phyloP scores from a whole-genome alignment of 2,888 invertebrate species.

The Campoplex nolae region DNA sequence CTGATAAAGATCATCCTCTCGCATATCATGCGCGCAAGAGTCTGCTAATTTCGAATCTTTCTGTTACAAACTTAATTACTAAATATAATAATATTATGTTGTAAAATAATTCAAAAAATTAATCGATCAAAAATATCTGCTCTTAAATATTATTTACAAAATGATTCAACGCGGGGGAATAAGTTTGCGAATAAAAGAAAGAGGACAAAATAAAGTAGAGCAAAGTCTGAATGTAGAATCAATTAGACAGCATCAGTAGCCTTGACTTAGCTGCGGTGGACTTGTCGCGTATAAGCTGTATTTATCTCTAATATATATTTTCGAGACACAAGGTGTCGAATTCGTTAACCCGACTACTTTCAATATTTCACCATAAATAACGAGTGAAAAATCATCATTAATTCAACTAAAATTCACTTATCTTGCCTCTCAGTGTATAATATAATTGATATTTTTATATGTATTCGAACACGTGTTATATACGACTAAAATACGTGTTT shows the following conservation, averaged over 20 bases:
- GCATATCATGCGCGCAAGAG: not conserved
- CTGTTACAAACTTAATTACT: slow-evolving; percentile 18
- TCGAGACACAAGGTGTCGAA: slow-evolving; percentile 5
- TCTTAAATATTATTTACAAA: slow-evolving; percentile 74
- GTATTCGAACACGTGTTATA: not conserved
- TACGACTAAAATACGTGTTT: slow-evolving; percentile 22
- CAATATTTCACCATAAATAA: slow-evolving; percentile 21
- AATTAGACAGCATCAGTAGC: slow-evolving; percentile 9
- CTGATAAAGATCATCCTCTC: slow-evolving; percentile 11
- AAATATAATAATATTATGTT: slow-evolving; percentile 53
- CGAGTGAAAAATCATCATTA: not conserved
- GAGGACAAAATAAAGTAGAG: slow-evolving; percentile 8
- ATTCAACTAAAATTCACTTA: not conserved
- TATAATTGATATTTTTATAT: not conserved
- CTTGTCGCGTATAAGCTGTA: slow-evolving; percentile 11
- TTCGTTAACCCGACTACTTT: slow-evolving; percentile 33
- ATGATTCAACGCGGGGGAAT: slow-evolving; percentile 31
- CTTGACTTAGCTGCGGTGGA: slow-evolving; percentile 14
- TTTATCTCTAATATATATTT: slow-evolving; percentile 2
- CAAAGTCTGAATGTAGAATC: slow-evolving; percentile 6
- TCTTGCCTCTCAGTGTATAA: not conserved
- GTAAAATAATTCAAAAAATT: slow-evolving; percentile 69
- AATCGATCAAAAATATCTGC: slow-evolving; percentile 77
- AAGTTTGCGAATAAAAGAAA: not conserved
- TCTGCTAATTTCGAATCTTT: not conserved